Evolutionary conservation across 2,797 vertebrate genomes (phyloP).

Genomic region (Sebastes iracundus): DNA sequence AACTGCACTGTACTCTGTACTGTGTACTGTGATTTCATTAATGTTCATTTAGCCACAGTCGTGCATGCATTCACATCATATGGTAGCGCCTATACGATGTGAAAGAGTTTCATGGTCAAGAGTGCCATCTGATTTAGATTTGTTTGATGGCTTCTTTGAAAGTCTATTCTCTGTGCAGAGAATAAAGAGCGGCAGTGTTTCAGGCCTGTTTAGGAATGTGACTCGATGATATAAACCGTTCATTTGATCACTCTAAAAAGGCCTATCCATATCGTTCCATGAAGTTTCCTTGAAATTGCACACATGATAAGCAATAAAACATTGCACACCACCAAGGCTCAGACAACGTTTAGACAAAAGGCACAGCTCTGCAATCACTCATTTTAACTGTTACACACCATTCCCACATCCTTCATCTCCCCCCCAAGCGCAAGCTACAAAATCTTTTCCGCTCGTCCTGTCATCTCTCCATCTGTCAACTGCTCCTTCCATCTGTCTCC

Average conservation of each 20-base stretch:
- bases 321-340: background rate
- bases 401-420: conserved; percentile 2
- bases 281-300: background rate
- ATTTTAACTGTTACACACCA: conserved; percentile 16
- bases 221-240: background rate
- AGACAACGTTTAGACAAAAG: background rate
- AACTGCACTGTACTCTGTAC: background rate
- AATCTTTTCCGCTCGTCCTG: conserved; percentile 39
- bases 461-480: conserved; percentile 57
- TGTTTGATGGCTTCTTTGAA: background rate
- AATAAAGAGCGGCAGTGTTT: background rate
- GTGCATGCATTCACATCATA: background rate
- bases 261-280: background rate
- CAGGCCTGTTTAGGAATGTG: background rate
- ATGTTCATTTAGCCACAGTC: background rate
- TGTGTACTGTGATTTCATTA: background rate
- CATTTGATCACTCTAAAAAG: background rate
- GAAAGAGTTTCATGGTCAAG: background rate
- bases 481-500: conserved; percentile 46
- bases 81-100: background rate
- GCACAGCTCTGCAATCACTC: background rate
- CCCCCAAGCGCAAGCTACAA: background rate
- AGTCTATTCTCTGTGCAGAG: background rate
- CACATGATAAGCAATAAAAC: background rate
- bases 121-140: background rate